Evolutionary conservation across 2,888 invertebrate genomes (phyloP), one percentile per base, ranked within the genome.

Genomic region (Nephrotoma appendiculata): DNA sequence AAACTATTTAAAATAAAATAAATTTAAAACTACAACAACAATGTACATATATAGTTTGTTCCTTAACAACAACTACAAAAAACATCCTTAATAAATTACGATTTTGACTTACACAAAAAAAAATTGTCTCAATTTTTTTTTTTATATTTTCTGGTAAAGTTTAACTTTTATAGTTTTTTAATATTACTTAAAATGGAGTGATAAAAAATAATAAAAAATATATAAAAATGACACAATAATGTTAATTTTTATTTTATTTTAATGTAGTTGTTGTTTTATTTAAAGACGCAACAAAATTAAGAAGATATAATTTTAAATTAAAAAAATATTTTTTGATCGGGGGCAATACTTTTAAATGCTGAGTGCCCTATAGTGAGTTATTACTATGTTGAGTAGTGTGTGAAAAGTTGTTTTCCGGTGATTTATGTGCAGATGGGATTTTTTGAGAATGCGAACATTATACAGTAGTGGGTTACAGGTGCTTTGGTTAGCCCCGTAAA

Each of bases 111-210:
- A 19, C 19, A 19, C 19, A 71, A 71, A 71, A 71, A 71, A 71
- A 57, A 57, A 57, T 57, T 71, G 71, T 71, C 71, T 71, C 31
- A 71, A 71, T 11, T 31, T 71, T 71, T 71, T 71, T 71, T 71
- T 52, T 52, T 15, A n/a, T n/a, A 15, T 44, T 9, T 6, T 44
- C 11, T 52, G n/a, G 52, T 15, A 52, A 52, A 52, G 52, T 52
- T 71, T 71, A 71, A 71, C 31, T 71, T 71, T 71, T 71, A 84
- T 43, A 42, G 43, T 84, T 84, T 84, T 84, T 84, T 84, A 84
- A 84, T 84, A 84, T 84, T 42, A 71, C 71, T 84, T 84, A 41
- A 84, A 84, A 84, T 84, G 84, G 84, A 84, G 84, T 84, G 84
- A 84, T 84, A 84, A 84, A 84, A 84, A 84, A 83, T 83, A 84